Evolutionary conservation across 2,113 vertebrate species (phyloP), one percentile per base, ranked within the genome.

Genomic region (Setophaga kirtlandii): DNA sequence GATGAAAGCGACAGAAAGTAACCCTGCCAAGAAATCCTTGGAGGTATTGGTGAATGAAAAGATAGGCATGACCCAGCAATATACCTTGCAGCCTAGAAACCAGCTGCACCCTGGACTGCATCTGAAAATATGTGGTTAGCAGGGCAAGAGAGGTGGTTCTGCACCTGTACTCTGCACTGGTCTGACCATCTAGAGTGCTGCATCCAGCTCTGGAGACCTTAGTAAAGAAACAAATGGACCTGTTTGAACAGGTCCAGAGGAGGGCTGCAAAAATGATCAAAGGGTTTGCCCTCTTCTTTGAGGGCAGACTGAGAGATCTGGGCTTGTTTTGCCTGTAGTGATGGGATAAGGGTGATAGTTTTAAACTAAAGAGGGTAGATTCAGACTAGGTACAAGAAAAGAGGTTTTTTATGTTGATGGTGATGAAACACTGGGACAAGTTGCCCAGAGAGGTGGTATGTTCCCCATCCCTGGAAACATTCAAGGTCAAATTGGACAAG

Each of bases 341-440:
- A 28, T n/a, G 62, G 44, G 15, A 39, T 41, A 69, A 63, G 4
- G 10, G 2, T 50, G 46, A 27, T 50, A 4, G 10, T 64, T 68
- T 59, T 53, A 53, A 76, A 53, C 5, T 35, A 35, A 47, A 42
- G 2, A 52, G 15, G 3, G 22, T 30, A 53, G 22, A 42, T 33
- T 35, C 28, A 47, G 42, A 37, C 10, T 39, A 46, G 15, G 19
- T 44, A 37, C 2, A 69, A 42, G 37, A 41, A 53, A 19, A 41
- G 0, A 62, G 6, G 2, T 16, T n/a, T 74, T 44, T 52, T 41
- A 22, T 2, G 2, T 12, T 68, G 35, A 5, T 35, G 42, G 12
- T 19, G 28, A 4, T 44, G 46, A 56, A 63, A 52, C 42, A 56
- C 9, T 41, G 55, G 12, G 12, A 56, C 7, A 46, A 27, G 11